phyloP scores from a whole-genome alignment of 1,140 invertebrate species.

The Caenorhabditis remanei region DNA sequence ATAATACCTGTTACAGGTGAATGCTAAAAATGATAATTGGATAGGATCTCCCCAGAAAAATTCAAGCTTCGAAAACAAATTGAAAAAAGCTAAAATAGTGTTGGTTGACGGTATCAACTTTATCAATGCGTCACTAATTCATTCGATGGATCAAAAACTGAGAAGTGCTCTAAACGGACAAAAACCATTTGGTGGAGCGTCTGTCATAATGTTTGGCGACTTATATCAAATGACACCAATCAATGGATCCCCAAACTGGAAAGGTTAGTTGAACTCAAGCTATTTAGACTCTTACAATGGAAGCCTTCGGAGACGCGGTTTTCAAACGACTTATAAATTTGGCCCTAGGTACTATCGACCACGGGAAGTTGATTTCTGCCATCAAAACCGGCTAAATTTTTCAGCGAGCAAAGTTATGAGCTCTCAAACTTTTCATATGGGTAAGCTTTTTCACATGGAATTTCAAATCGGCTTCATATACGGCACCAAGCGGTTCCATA shows the following conservation, averaged over 20 bases:
- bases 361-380: too few species aligned
- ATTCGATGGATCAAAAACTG: not conserved
- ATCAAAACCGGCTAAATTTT: too few species aligned
- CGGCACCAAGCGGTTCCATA: too few species aligned
- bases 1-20: not conserved
- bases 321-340: too few species aligned
- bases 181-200: not conserved
- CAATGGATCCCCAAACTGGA: not conserved
- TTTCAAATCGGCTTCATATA: too few species aligned
- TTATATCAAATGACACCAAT: constrained; percentile 2
- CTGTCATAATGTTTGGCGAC: not conserved
- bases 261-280: not conserved
- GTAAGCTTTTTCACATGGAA: too few species aligned
- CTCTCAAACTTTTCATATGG: too few species aligned
- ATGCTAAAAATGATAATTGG: not conserved
- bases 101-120: constrained; percentile 10
- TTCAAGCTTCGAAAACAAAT: not conserved
- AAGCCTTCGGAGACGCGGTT: too few species aligned
- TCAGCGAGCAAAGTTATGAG: too few species aligned
- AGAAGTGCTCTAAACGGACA: not conserved
- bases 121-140: not conserved
- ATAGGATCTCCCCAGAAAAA: not conserved
- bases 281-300: too few species aligned
- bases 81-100: not conserved
- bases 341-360: too few species aligned